Evolutionary conservation across 2,888 invertebrate genomes (phyloP).

Genomic region (Eupithecia subfuscata): DNA sequence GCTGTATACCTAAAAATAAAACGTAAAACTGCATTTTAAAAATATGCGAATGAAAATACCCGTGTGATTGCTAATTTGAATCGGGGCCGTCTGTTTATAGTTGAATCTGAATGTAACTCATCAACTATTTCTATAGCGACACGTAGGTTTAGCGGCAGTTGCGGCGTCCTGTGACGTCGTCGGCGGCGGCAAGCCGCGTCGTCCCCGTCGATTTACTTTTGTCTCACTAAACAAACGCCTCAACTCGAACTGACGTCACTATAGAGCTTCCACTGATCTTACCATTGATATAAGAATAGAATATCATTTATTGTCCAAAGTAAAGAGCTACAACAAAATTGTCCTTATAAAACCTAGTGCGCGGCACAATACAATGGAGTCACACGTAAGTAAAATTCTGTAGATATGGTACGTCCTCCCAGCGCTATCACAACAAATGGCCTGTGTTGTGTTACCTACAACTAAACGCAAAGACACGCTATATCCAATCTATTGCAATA

Average conservation of each 20-base stretch:
- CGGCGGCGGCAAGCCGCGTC: constrained; percentile 45
- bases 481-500: too few species aligned
- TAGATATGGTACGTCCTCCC: too few species aligned
- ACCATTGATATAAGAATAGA: too few species aligned
- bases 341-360: too few species aligned
- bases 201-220: constrained; percentile 40
- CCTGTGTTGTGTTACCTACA: too few species aligned
- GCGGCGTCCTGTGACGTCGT: constrained; percentile 69
- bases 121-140: constrained; percentile 76
- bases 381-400: too few species aligned
- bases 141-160: constrained; percentile 58
- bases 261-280: constrained; percentile 17
- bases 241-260: constrained; percentile 37
- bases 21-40: constrained; percentile 34
- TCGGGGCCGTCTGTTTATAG: constrained; percentile 65
- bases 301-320: too few species aligned
- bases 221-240: constrained; percentile 38
- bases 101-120: constrained; percentile 70
- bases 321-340: too few species aligned
- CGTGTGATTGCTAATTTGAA: constrained; percentile 41
- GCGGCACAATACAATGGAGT: too few species aligned
- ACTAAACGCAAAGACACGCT: too few species aligned
- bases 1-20: not conserved
- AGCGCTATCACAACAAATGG: too few species aligned
- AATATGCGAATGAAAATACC: constrained; percentile 37